Evolutionary conservation across 2,888 invertebrate species (phyloP).

Genomic region (Microctonus aethiopoides): DNA sequence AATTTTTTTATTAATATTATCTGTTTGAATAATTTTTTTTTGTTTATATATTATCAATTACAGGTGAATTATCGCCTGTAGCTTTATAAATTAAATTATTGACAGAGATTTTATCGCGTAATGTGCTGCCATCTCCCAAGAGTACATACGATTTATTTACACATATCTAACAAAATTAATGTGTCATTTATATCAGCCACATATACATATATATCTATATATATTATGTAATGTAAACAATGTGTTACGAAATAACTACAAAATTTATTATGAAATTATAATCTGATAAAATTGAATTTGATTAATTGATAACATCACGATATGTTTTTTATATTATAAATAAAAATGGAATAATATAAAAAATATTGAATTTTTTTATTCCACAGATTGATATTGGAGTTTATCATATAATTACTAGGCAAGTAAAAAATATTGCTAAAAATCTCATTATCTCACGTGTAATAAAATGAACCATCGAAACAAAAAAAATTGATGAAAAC

Average conservation of each 20-base stretch:
- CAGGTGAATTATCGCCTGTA: not conserved
- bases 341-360: not conserved
- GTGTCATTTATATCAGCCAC: no score
- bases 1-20: no score
- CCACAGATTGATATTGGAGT: not conserved
- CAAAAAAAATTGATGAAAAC: not conserved
- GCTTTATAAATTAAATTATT: not conserved
- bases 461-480: not conserved
- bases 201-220: not conserved
- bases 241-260: not conserved
- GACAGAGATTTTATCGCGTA: not conserved
- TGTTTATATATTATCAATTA: not conserved
- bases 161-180: not conserved
- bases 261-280: conserved; percentile 1
- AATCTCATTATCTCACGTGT: not conserved
- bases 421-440: not conserved
- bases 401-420: not conserved
- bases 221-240: not conserved
- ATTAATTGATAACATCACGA: not conserved
- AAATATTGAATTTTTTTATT: no score
- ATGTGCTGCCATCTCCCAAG: conserved; percentile 38
- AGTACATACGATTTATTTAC: not conserved
- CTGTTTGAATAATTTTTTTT: not conserved
- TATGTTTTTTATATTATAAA: no score
- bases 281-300: conserved; percentile 20